These are phyloP conservation scores for Carcharodon carcharias DNA, from an alignment of 2,797 vertebrate genomes.

Conservation along the genomic window DNA sequence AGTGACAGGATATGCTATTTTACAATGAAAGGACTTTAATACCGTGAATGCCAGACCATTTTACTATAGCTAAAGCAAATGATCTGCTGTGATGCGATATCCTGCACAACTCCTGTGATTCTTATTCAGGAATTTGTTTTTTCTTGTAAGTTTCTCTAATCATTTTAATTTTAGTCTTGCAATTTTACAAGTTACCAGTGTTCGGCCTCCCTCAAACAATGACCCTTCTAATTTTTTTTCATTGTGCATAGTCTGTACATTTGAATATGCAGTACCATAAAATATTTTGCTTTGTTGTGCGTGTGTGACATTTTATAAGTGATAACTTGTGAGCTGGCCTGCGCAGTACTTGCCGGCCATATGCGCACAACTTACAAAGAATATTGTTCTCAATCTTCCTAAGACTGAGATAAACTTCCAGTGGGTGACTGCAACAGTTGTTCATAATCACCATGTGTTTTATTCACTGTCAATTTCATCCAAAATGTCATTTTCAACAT, in stretches of 20 bases:
- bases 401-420: too few relatives aligned
- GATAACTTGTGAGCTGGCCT: too few relatives aligned
- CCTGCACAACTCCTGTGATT: neutral
- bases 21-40: neutral
- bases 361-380: too few relatives aligned
- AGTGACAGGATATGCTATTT: neutral
- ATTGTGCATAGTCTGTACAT: neutral
- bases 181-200: neutral
- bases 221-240: neutral
- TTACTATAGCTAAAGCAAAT: neutral
- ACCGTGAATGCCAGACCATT: neutral
- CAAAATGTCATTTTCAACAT: too few relatives aligned
- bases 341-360: too few relatives aligned
- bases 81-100: neutral
- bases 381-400: too few relatives aligned
- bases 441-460: too few relatives aligned
- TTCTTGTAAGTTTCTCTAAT: neutral
- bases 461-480: too few relatives aligned
- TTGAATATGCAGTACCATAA: too few relatives aligned
- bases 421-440: too few relatives aligned
- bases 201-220: neutral
- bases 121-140: neutral
- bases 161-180: neutral
- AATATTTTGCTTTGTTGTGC: too few relatives aligned
- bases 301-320: too few relatives aligned